These are phyloP conservation scores for Rhagonycha fulva DNA, from an alignment of 2,888 invertebrate species.

Conservation along the genomic window DNA sequence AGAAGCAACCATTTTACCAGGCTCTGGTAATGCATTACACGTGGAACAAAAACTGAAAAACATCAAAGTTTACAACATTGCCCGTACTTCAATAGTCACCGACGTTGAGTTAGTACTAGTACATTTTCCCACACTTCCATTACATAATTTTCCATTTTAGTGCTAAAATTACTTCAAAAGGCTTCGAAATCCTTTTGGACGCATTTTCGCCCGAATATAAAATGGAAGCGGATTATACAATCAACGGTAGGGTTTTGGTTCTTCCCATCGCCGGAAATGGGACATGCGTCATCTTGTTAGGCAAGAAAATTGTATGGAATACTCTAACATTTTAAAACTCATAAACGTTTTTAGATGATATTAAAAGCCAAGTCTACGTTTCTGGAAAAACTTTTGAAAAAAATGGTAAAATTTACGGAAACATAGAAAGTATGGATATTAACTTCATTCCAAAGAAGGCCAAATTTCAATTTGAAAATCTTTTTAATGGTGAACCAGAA, in stretches of 20 bases:
- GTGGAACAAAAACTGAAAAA: not conserved
- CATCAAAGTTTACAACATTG: not conserved
- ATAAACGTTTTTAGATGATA: not conserved
- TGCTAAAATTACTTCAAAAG: not conserved
- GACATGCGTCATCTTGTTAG: slow-evolving; percentile 65
- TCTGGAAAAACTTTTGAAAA: slow-evolving; percentile 61
- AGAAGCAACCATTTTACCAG: not conserved
- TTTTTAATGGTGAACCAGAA: slow-evolving; percentile 48
- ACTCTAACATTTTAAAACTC: not conserved
- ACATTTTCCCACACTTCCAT: too few relatives aligned
- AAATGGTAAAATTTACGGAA: not conserved
- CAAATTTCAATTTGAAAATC: slow-evolving; percentile 40
- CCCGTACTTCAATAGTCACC: not conserved
- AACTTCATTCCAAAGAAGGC: not conserved
- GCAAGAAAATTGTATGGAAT: slow-evolving; percentile 49
- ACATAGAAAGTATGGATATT: not conserved
- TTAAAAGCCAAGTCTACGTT: not conserved
- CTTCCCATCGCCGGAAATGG: slow-evolving; percentile 69
- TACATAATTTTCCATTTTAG: not conserved
- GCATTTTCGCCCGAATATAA: slow-evolving; percentile 59
- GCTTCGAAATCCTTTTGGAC: slow-evolving; percentile 51
- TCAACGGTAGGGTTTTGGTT: slow-evolving; percentile 67
- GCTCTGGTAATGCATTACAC: not conserved
- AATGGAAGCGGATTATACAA: slow-evolving; percentile 67
- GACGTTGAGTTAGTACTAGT: not conserved